Percentiles rank a stretch among this genome's conserved stretches.
Evolutionary conservation across 2,888 invertebrate genomes (phyloP).

Genomic region (Hermaeophaga mercurialis): DNA sequence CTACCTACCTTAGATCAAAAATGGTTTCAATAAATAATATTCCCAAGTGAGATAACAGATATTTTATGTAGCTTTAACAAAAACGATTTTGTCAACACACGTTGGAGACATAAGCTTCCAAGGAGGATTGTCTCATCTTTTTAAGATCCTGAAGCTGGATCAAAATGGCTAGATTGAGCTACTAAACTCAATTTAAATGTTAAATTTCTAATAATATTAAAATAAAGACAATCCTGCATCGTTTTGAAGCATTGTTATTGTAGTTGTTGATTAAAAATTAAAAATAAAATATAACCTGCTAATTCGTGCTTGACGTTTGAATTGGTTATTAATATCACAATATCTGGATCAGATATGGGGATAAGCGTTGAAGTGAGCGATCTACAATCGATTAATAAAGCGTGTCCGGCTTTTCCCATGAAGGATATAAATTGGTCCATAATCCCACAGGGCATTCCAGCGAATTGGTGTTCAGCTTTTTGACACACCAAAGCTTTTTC

Average conservation of each 20-base stretch:
- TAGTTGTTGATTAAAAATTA: too few relatives aligned
- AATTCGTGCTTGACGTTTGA: slow-evolving; percentile 91
- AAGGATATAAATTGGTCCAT: slow-evolving; percentile 95
- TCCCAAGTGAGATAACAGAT: too few relatives aligned
- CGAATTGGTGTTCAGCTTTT: slow-evolving; percentile 90
- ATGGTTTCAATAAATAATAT: background rate
- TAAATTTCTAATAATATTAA: too few relatives aligned
- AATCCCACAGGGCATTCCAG: slow-evolving; percentile 91
- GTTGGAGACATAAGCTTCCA: too few relatives aligned
- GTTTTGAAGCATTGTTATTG: too few relatives aligned
- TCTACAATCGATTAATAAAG: slow-evolving; percentile 87
- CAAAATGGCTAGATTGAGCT: too few relatives aligned
- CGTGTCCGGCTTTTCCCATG: slow-evolving; percentile 77
- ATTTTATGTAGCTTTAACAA: too few relatives aligned
- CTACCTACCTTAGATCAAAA: slow-evolving; percentile 58
- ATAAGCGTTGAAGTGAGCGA: slow-evolving; percentile 74
- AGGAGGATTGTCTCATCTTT: too few relatives aligned
- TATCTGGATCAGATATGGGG: slow-evolving; percentile 70
- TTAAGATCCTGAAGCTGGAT: too few relatives aligned
- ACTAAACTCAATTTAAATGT: too few relatives aligned
- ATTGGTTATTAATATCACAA: slow-evolving; percentile 82
- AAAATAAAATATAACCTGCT: slow-evolving; percentile 56
- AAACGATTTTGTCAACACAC: too few relatives aligned
- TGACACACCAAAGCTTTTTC: slow-evolving; percentile 86
- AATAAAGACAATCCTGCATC: too few relatives aligned